Conservation (phyloP, 1,140 invertebrate species). For the Zaprionus vittiger region DNA sequence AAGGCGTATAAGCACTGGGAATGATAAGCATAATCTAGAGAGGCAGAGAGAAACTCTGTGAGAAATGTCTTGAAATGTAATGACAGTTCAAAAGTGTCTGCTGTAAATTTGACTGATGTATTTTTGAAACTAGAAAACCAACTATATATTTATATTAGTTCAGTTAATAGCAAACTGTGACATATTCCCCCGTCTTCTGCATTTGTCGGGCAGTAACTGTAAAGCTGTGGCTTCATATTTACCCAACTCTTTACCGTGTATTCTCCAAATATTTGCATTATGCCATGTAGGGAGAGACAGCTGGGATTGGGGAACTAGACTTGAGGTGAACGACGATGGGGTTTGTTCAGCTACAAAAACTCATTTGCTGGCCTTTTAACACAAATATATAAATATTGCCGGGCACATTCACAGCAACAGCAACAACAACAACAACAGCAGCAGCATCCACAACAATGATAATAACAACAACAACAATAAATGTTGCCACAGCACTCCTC, state of each 20-base stretch:
- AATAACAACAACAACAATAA: background rate
- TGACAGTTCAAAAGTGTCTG: conserved; percentile 9
- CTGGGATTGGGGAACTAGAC: conserved; percentile 15
- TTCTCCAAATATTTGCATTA: conserved; percentile 18
- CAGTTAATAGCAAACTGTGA: background rate
- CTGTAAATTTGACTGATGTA: background rate
- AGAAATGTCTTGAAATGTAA: conserved; percentile 2
- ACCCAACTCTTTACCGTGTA: conserved; percentile 34
- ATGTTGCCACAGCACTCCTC: conserved; percentile 32
- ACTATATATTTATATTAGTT: background rate
- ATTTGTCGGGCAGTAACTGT: conserved; percentile 5
- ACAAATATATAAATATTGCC: conserved; percentile 34
- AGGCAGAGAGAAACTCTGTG: conserved; percentile 18
- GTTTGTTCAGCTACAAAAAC: conserved; percentile 26
- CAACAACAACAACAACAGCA: background rate
- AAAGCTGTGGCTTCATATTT: conserved; percentile 14
- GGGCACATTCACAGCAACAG: background rate
- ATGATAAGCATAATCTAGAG: conserved; percentile 35
- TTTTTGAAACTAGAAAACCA: background rate
- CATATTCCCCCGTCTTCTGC: background rate
- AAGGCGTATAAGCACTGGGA: conserved; percentile 13
- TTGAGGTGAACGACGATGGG: background rate
- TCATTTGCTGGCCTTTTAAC: conserved; percentile 46
- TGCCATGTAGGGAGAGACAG: conserved; percentile 5
- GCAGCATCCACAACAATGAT: background rate